Percentiles rank a stretch among this genome's conserved stretches.
These are phyloP conservation scores for Coenobita brevimanus DNA, from an alignment of 1,140 invertebrate genomes.

Conservation along the genomic window DNA sequence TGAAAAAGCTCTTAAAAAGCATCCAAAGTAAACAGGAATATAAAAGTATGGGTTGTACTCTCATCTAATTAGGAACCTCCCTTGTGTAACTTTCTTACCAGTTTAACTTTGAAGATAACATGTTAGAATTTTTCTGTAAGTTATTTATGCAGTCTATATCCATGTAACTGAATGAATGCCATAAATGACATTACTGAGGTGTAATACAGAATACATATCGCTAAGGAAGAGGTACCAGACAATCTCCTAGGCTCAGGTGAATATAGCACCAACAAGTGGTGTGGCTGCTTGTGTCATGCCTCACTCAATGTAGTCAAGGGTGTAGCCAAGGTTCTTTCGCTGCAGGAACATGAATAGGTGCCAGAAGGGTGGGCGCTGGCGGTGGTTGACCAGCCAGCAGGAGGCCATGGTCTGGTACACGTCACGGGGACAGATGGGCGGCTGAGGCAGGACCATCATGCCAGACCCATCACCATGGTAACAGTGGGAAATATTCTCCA, in stretches of 20 bases:
- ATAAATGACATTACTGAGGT: too few relatives aligned
- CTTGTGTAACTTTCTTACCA: too few relatives aligned
- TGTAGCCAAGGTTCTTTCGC: slow-evolving; percentile 82
- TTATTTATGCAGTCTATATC: background rate
- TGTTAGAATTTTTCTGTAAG: too few relatives aligned
- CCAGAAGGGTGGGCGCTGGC: slow-evolving; percentile 81
- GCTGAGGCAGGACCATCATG: slow-evolving; percentile 76
- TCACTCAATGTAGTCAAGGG: slow-evolving; percentile 37
- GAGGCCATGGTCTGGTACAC: slow-evolving; percentile 85
- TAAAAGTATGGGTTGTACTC: too few relatives aligned
- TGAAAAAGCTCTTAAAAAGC: too few relatives aligned
- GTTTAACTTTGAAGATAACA: too few relatives aligned
- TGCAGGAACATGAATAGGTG: slow-evolving; percentile 84
- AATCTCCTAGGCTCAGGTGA: too few relatives aligned
- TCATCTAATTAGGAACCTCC: too few relatives aligned
- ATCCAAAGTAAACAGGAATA: too few relatives aligned
- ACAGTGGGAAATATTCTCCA: slow-evolving; percentile 84
- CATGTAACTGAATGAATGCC: background rate
- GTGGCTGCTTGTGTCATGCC: background rate
- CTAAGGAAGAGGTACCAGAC: too few relatives aligned
- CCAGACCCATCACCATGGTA: slow-evolving; percentile 80
- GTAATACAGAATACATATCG: too few relatives aligned
- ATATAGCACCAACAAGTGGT: too few relatives aligned
- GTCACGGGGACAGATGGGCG: slow-evolving; percentile 79
- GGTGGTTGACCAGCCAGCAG: slow-evolving; percentile 81